Base-by-base conservation (phyloP, 1,140 invertebrate genomes). In the Trachymyrmex septentrionalis region DNA sequence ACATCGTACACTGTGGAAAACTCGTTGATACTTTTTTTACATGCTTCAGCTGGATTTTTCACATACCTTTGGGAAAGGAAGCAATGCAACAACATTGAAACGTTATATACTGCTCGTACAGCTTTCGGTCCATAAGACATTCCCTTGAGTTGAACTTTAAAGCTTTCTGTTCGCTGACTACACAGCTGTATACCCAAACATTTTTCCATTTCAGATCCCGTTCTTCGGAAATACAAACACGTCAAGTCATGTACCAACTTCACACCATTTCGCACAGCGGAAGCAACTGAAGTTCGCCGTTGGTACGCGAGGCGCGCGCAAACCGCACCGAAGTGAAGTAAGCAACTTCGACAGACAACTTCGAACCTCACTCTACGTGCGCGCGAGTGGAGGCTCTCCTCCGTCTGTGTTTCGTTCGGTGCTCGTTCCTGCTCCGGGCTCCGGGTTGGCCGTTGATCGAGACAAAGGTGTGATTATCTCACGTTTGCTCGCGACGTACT, bases 201-300 rank as follows among this genome's bases (percentile, higher is more conserved):
- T 44, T 44, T 44, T 9, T 44, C 2, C 38, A 10, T 44, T 44
- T 44, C 38, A 44, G 9, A 44, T 44, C 38, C 38, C 2, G 10
- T 44, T 44, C 10, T 44, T 44, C 38, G 38, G 38, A 44, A n/a
- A 38, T 38, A 38, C 7, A 9, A 38, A 0, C 53, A 55, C 6
- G 5, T 10, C 2, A 59, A 59, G 21, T 24, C 57, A 3, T 44
- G 1, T 10, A 44, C 38, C 38, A 44, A 44, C 38, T 38, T 38
- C 9, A 0, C 38, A 9, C 38, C 38, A 10, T 5, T 44, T 10
- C 61, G 48, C 63, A 19, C 30, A 64, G 64, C 85, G 80, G 86
- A 85, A 78, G 30, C 80, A 53, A 55, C 77, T 48, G 81, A 67
- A 88, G 53, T 84, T 85, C 57, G 55, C 63, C 72, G 63, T 72